A percentile compares a stretch with the other conserved stretches of the same genome.
Evolutionary conservation across 2,113 vertebrate genomes (phyloP).

Genomic region (Morone chrysops): DNA sequence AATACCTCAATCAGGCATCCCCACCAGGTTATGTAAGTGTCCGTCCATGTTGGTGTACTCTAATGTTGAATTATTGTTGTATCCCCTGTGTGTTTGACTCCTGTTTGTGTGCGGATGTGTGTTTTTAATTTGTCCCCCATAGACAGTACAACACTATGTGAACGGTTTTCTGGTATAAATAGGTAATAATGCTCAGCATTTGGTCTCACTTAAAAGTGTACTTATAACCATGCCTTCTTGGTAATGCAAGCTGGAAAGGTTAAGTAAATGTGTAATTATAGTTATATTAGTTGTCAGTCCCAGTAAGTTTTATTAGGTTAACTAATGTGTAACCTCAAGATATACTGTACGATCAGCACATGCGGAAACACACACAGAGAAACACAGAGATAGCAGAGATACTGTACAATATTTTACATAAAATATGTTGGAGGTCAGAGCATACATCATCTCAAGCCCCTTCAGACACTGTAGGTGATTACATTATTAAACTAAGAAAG

Average conservation of each 20-base stretch:
- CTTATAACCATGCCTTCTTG: neutral
- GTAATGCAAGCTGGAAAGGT: neutral
- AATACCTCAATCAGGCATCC: neutral
- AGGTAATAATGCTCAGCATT: neutral
- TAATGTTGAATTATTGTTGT: neutral
- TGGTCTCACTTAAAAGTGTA: neutral
- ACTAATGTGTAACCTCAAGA: neutral
- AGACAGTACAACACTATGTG: too few species aligned
- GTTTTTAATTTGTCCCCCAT: neutral
- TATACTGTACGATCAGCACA: too few species aligned
- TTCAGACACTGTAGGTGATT: too few species aligned
- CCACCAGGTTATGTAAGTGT: neutral
- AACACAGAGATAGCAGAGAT: too few species aligned
- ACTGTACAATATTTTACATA: too few species aligned
- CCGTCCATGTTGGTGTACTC: neutral
- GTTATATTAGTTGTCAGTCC: neutral
- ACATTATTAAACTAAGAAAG: too few species aligned
- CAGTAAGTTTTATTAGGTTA: neutral
- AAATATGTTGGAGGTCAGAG: too few species aligned
- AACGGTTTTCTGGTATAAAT: neutral
- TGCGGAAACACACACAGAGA: too few species aligned
- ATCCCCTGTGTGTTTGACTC: neutral
- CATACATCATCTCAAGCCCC: too few species aligned
- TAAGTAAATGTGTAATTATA: constrained; percentile 18
- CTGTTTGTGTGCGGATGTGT: neutral